Conservation (phyloP, 2,888 invertebrate genomes). For the Trissoscelio sp. region DNA sequence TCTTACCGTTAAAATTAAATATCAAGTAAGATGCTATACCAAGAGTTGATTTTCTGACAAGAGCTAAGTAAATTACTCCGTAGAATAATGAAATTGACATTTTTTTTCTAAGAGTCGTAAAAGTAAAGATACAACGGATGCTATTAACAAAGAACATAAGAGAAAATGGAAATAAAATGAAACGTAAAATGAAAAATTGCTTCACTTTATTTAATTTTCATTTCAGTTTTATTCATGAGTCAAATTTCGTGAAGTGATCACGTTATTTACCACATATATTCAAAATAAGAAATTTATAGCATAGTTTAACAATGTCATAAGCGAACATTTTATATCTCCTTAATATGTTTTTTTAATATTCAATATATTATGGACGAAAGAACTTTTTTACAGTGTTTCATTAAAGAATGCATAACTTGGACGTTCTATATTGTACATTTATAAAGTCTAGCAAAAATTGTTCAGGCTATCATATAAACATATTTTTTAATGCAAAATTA, state of each 20-base stretch:
- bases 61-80: conserved; percentile 38
- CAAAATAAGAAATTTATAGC: no score
- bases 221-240: neutral
- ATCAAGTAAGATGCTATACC: conserved; percentile 43
- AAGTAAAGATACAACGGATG: conserved; percentile 22
- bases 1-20: conserved; percentile 38
- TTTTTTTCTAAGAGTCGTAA: conserved; percentile 17
- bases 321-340: no score
- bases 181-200: conserved; percentile 13
- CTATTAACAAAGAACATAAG: conserved; percentile 11
- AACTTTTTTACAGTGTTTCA: no score
- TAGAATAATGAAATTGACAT: conserved; percentile 46
- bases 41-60: conserved; percentile 42
- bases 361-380: no score
- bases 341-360: no score
- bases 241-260: no score
- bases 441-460: no score
- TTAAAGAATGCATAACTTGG: no score
- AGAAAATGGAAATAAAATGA: conserved; percentile 13
- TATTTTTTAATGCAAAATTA: conserved; percentile 3
- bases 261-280: no score
- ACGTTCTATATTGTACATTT: no score
- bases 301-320: no score
- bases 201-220: neutral
- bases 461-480: no score